These are phyloP conservation scores for Cepphus grylle DNA, from an alignment of 2,113 vertebrate genomes.

Conservation along the genomic window DNA sequence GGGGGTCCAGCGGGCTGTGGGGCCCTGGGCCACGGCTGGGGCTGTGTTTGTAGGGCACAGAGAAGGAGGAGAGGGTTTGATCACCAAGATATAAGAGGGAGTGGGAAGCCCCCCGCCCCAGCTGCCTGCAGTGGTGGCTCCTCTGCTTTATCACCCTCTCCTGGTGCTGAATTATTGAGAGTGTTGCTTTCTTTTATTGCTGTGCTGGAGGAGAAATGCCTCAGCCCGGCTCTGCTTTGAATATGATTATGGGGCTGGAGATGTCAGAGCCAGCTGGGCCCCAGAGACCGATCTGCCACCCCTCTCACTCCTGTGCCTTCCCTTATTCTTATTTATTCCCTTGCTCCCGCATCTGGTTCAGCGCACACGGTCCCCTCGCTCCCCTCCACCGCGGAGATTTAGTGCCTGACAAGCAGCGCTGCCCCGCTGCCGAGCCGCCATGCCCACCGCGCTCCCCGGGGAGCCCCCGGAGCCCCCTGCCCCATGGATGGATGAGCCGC, in stretches of 20 bases:
- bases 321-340: background rate
- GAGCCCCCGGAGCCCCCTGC: background rate
- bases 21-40: fast-evolving
- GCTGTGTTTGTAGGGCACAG: background rate
- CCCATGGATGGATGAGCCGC: fast-evolving
- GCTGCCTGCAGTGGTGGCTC: background rate
- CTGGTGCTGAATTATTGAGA: slow-evolving; percentile 62
- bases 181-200: slow-evolving; percentile 48
- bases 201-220: background rate
- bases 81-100: background rate
- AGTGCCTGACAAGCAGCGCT: background rate
- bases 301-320: background rate
- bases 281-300: background rate
- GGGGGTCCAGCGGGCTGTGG: background rate
- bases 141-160: slow-evolving; percentile 26
- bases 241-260: background rate
- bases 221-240: slow-evolving; percentile 11
- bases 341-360: background rate
- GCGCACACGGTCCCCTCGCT: background rate
- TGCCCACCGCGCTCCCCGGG: background rate
- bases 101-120: background rate
- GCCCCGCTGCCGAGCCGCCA: background rate
- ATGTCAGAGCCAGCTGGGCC: background rate
- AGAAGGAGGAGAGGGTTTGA: background rate
- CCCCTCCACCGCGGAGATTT: background rate